These are phyloP conservation scores for Hartigia nigra DNA, from an alignment of 2,888 invertebrate species.

Conservation along the genomic window DNA sequence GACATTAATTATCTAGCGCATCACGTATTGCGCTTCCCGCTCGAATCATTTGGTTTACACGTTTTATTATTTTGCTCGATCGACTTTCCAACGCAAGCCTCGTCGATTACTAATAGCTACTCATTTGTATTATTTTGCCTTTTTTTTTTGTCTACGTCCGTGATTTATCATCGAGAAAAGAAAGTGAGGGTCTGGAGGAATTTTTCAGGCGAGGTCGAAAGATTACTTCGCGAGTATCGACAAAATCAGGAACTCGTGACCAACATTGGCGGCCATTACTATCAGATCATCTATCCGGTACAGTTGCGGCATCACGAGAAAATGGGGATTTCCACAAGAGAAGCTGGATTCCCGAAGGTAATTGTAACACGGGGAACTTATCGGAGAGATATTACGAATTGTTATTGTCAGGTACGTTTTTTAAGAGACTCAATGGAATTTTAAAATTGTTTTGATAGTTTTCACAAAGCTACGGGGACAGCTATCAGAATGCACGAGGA, in stretches of 20 bases:
- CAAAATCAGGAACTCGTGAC: slow-evolving; percentile 93
- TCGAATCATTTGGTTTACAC: neutral
- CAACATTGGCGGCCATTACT: slow-evolving; percentile 91
- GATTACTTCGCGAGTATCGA: slow-evolving; percentile 88
- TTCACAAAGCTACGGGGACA: slow-evolving; percentile 66
- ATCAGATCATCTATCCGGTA: slow-evolving; percentile 95
- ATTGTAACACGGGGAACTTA: slow-evolving; percentile 31
- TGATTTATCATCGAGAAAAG: slow-evolving; percentile 7
- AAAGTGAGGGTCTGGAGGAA: slow-evolving; percentile 21
- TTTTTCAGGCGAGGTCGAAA: slow-evolving; percentile 88
- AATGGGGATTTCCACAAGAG: slow-evolving; percentile 94
- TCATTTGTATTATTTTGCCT: neutral
- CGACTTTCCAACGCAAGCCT: neutral
- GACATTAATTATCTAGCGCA: neutral
- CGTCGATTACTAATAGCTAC: neutral
- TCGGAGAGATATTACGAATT: neutral
- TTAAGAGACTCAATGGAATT: neutral
- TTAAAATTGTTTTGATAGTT: slow-evolving; percentile 46
- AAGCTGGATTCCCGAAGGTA: slow-evolving; percentile 90
- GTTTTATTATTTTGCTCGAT: neutral
- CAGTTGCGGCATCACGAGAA: slow-evolving; percentile 95
- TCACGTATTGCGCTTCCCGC: neutral
- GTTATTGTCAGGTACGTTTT: neutral
- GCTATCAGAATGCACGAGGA: slow-evolving; percentile 67
- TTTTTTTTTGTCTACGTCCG: neutral